Conservation (phyloP, 2,113 vertebrate species). For the Regulus satrapa region DNA sequence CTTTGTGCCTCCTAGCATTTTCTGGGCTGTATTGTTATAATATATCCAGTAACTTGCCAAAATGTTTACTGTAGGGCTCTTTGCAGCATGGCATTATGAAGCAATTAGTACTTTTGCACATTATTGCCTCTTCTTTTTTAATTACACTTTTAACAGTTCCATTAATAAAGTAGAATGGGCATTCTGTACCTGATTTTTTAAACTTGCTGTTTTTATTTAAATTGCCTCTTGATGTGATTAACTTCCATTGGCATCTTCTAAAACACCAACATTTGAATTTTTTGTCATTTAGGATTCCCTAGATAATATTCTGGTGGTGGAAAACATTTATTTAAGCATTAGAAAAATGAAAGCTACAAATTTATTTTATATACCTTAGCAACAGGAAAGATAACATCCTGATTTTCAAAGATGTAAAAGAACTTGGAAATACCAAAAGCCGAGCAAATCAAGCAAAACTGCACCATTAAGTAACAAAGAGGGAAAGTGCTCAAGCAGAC, state of each 20-base stretch:
- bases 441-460: neutral
- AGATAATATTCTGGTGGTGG: neutral
- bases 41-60: neutral
- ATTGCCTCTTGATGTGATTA: neutral
- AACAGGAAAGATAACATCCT: neutral
- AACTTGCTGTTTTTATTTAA: neutral
- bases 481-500: neutral
- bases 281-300: slow-evolving; percentile 11
- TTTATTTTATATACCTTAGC: neutral
- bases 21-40: neutral
- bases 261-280: neutral
- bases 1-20: neutral
- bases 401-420: neutral
- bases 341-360: neutral
- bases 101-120: neutral
- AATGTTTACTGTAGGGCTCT: neutral
- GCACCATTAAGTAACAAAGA: neutral
- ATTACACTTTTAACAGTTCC: neutral
- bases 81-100: neutral
- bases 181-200: neutral
- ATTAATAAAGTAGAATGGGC: neutral
- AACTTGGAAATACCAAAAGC: neutral
- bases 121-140: neutral
- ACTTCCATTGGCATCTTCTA: neutral
- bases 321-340: neutral